Conservation (phyloP, 2,113 vertebrate species). For the Osmerus mordax region DNA sequence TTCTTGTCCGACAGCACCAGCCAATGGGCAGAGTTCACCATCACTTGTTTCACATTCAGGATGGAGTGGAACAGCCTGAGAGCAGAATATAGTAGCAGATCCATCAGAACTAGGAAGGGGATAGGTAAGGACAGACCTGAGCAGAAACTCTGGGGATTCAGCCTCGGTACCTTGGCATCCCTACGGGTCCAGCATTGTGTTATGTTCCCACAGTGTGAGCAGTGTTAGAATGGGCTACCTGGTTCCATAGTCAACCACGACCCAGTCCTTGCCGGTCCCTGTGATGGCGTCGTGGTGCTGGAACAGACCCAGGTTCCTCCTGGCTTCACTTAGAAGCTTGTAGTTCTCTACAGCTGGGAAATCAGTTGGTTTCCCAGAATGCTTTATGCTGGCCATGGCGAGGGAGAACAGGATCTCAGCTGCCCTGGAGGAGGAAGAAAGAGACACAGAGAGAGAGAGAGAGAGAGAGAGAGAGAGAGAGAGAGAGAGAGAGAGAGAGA, state of each 20-base stretch:
- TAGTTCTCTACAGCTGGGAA: constrained; percentile 80
- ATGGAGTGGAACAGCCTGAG: constrained; percentile 84
- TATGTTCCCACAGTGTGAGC: neutral
- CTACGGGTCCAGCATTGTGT: too few species aligned
- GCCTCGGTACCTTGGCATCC: too few species aligned
- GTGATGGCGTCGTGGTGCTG: constrained; percentile 92
- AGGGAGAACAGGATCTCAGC: constrained; percentile 89
- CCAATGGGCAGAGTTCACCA: constrained; percentile 81
- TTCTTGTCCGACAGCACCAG: constrained; percentile 83
- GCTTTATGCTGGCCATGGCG: constrained; percentile 76
- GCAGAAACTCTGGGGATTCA: too few species aligned
- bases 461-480: neutral
- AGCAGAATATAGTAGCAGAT: constrained; percentile 20
- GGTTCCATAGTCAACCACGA: constrained; percentile 89
- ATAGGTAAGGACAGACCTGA: too few species aligned
- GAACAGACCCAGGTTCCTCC: constrained; percentile 84
- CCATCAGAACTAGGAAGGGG: too few species aligned
- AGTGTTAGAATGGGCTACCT: constrained; percentile 69
- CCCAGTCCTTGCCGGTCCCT: constrained; percentile 87
- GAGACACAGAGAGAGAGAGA: neutral
- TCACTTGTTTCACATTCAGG: constrained; percentile 80
- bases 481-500: neutral
- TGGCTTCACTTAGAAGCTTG: constrained; percentile 72
- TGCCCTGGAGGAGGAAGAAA: constrained; percentile 63
- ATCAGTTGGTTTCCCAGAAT: constrained; percentile 51